Evolutionary conservation across 2,797 vertebrate species (phyloP), one percentile per base, ranked within the genome.

Genomic region (Paguma larvata): DNA sequence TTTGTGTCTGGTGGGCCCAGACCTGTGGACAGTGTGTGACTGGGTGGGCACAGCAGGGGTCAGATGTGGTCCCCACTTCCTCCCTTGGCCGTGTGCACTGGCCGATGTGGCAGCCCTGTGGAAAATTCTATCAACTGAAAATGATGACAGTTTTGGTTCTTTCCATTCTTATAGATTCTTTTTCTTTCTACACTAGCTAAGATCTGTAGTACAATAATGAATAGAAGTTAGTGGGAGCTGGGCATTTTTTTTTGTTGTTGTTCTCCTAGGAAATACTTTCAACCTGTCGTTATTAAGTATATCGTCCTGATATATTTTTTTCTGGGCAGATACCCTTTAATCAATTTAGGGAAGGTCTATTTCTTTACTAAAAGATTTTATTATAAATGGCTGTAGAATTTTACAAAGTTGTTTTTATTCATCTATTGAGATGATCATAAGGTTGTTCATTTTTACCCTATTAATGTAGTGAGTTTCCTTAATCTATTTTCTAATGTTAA

Each of bases 211-310:
- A 91, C 44, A 94, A 44, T 77, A 70, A 92, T 87, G 82, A 87
- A 84, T 92, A 86, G 32, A 96, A 79, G 19, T 78, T 87, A 67
- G 27, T 82, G 65, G 91, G 46, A 96, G 63, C 25, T 68, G n/a
- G 48, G 9, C n/a, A 44, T 90, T 91, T 96, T 85, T 63, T 92
- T 96, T 89, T 89, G n/a, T 70, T 94, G 89, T 85, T 92, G 88
- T 46, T 92, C 63, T 97, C 70, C 63, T 1, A 68, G 85, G 82
- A 94, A 95, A 91, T 84, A 41, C 85, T 84, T 94, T 87, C 85
- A 75, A 34, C 67, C 46, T 82, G 53, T 79, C 41, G 15, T 84
- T 59, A 59, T 88, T 84, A 87, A 34, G 5, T 63, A 78, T 53
- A 44, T 75, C 48, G 21, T 65, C 9, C 1, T 30, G 10, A 21